Base-by-base conservation (phyloP, 2,888 invertebrate genomes). In the Caenorhabditis afra region DNA sequence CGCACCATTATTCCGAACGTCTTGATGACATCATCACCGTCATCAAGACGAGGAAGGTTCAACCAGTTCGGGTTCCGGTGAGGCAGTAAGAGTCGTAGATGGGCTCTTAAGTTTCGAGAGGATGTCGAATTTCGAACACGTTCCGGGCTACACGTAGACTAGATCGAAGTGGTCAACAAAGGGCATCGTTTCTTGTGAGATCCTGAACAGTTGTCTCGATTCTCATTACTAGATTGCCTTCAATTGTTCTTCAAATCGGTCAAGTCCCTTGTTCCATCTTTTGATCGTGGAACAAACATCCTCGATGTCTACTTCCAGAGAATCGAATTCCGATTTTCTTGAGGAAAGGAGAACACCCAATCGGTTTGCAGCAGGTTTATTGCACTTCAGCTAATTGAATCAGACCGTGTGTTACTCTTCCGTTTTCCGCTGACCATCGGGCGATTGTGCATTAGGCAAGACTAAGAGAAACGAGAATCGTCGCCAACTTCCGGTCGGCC, bases 301-400 rank as follows among this genome's bases (percentile, higher is more conserved):
- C 3, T 52, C 8, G 11, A 22, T 64, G 22, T 22, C 23, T 29
- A 29, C 50, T 52, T 61, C 45, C 53, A 68, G 68, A 68, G 37
- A 49, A 52, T 35, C 59, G 52, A 61, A 44, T 52, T 68, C 61
- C 29, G 59, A 29, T 29, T 29, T 68, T 50, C 22, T n/a, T 59
- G 52, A 49, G 44, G 44, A 44, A 61, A 52, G 45, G 44, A n/a
- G 70, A 68, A 68, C 70, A 62, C 22, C 14, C 57, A 57, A 2
- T 57, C 49, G 52, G 2, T 23, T 64, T 70, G 61, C 47, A 71
- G 45, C 71, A 71, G 71, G 71, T 71, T 71, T 71, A 47, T 71
- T 71, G 71, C 71, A 71, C 71, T 71, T 71, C 61, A 70, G 62
- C 71, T 71, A 71, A 71, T 71, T 55, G 62, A 71, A 71, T 71